Conservation (phyloP, 2,797 vertebrate genomes). For the Ambastaia sidthimunki region DNA sequence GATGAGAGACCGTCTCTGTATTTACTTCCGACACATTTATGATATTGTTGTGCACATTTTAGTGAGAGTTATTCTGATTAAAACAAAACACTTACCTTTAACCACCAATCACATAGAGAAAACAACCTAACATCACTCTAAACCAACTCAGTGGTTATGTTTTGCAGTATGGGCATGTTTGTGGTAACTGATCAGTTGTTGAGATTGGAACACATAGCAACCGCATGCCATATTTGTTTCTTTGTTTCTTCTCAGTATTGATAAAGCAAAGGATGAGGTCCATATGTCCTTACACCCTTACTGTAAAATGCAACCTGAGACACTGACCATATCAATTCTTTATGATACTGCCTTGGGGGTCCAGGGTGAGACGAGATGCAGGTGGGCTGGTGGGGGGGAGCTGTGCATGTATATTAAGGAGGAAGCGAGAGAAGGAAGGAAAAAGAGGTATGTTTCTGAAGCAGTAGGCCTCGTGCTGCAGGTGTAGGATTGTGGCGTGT, state of each 20-base stretch:
- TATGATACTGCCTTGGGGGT: constrained; percentile 63
- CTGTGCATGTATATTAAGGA: constrained; percentile 38
- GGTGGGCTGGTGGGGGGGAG: not conserved
- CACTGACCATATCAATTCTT: constrained; percentile 70
- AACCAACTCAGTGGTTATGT: not conserved
- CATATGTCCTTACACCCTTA: constrained; percentile 62
- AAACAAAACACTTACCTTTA: no score
- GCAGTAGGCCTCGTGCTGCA: constrained; percentile 70
- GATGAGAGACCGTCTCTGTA: no score
- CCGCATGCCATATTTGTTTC: constrained; percentile 52
- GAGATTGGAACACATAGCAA: constrained; percentile 37
- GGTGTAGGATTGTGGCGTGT: constrained; percentile 66
- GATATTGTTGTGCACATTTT: no score
- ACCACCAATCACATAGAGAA: no score
- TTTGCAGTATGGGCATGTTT: not conserved
- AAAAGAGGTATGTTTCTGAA: constrained; percentile 66
- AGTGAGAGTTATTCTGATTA: no score
- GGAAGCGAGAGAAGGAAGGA: not conserved
- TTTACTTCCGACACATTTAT: no score
- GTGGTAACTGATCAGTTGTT: constrained; percentile 23
- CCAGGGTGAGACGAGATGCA: constrained; percentile 58
- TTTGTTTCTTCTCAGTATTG: constrained; percentile 55
- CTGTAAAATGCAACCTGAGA: constrained; percentile 71
- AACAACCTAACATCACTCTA: not conserved
- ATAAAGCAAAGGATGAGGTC: constrained; percentile 64